A percentile compares a stretch with the other conserved stretches of the same genome.
phyloP scores from a whole-genome alignment of 2,113 vertebrate species.

The Xiphophorus maculatus region DNA sequence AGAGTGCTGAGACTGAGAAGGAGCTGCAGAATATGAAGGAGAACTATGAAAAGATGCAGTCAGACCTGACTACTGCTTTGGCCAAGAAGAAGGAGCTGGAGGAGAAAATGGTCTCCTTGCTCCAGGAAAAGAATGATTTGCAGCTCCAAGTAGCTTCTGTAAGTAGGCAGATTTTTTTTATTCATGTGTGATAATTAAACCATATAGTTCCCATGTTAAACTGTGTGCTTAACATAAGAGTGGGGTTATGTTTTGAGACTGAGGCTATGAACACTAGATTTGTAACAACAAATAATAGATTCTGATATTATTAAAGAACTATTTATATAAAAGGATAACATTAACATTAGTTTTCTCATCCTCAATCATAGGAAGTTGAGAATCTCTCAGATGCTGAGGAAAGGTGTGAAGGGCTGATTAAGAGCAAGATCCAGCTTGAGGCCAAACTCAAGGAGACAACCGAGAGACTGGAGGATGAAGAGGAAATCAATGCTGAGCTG shows the following conservation, averaged over 20 bases:
- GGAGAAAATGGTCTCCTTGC: slow-evolving; percentile 83
- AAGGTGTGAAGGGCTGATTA: slow-evolving; percentile 73
- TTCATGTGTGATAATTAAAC: too few relatives aligned
- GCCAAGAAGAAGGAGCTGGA: slow-evolving; percentile 83
- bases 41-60: slow-evolving; percentile 86
- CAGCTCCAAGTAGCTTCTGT: slow-evolving; percentile 77
- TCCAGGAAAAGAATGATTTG: slow-evolving; percentile 81
- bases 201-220: too few relatives aligned
- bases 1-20: slow-evolving; percentile 84
- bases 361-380: neutral
- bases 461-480: slow-evolving; percentile 77
- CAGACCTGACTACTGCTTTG: slow-evolving; percentile 81
- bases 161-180: slow-evolving; percentile 14
- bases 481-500: slow-evolving; percentile 72
- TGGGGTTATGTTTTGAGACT: too few relatives aligned
- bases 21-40: slow-evolving; percentile 88
- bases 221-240: too few relatives aligned
- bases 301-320: too few relatives aligned
- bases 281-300: too few relatives aligned
- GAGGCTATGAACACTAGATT: too few relatives aligned
- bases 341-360: too few relatives aligned
- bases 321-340: slow-evolving; percentile 45
- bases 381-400: slow-evolving; percentile 83
- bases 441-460: slow-evolving; percentile 89
- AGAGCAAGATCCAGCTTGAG: slow-evolving; percentile 73